These are phyloP conservation scores for Lepidurus arcticus DNA, from an alignment of 1,140 invertebrate species.

Conservation along the genomic window DNA sequence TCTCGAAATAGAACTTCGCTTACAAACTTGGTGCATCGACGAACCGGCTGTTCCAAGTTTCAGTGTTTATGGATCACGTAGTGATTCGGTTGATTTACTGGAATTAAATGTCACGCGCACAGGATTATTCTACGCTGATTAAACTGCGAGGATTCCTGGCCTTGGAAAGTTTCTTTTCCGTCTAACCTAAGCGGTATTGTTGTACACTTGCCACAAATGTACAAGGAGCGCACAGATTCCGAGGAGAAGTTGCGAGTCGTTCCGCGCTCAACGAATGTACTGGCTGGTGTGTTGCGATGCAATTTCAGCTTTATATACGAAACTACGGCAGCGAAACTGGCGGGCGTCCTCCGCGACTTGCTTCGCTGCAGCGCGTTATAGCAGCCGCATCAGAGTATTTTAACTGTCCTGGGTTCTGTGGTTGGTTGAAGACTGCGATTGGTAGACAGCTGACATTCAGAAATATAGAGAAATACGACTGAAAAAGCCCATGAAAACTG, in stretches of 20 bases:
- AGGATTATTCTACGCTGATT: not conserved
- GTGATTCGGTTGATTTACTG: not conserved
- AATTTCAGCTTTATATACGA: conserved; percentile 11
- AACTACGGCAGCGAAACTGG: not conserved
- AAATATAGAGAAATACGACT: no score
- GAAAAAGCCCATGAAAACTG: not conserved
- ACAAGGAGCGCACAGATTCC: no score
- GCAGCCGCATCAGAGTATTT: not conserved
- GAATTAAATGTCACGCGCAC: not conserved
- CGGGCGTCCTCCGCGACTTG: not conserved
- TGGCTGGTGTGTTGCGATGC: not conserved
- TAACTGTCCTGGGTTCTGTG: not conserved
- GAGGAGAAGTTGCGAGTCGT: no score
- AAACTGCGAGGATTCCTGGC: not conserved
- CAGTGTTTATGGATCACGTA: not conserved
- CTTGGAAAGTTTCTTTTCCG: not conserved
- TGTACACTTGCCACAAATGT: no score
- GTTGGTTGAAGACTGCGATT: conserved; percentile 2
- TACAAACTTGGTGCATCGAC: no score
- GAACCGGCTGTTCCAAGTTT: not conserved
- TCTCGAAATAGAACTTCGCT: no score
- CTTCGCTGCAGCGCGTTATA: not conserved
- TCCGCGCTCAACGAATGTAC: not conserved
- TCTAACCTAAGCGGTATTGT: not conserved
- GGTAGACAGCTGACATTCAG: not conserved